Evolutionary conservation across 2,888 invertebrate genomes (phyloP).

Genomic region (Yponomeuta sedellus): DNA sequence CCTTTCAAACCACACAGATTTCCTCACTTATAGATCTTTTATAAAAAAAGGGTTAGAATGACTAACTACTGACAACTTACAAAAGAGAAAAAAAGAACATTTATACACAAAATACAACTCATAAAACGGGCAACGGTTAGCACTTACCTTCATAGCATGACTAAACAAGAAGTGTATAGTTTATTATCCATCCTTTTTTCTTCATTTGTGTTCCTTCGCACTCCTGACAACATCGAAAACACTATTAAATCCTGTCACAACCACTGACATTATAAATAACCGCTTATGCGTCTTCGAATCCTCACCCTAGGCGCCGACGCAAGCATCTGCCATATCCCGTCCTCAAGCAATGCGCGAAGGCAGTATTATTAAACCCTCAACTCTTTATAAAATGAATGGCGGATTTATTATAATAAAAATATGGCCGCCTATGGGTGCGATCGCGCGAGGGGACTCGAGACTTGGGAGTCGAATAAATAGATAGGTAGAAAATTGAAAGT

Average conservation of each 20-base stretch:
- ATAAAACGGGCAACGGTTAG: no score
- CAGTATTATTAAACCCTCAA: slow-evolving; percentile 45
- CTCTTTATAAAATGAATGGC: slow-evolving; percentile 57
- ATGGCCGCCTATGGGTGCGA: slow-evolving; percentile 61
- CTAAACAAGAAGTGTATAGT: no score
- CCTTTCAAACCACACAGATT: no score
- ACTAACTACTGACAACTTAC: no score
- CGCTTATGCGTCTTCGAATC: slow-evolving; percentile 17
- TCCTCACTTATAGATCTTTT: no score
- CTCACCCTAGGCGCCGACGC: slow-evolving; percentile 42
- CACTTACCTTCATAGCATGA: no score
- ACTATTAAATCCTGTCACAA: slow-evolving; percentile 7
- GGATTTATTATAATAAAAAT: slow-evolving; percentile 43
- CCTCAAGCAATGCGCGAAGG: slow-evolving; percentile 25
- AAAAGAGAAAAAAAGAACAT: no score
- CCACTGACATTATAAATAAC: slow-evolving; percentile 13
- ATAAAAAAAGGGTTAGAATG: no score
- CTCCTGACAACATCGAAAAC: background rate
- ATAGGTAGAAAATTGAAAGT: no score
- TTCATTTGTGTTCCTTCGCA: no score
- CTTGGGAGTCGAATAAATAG: background rate
- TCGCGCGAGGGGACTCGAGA: background rate
- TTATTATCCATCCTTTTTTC: no score
- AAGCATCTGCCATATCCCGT: slow-evolving; percentile 43
- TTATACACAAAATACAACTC: no score